phyloP scores from a whole-genome alignment of 2,797 vertebrate species.

The Thamnophis elegans region DNA sequence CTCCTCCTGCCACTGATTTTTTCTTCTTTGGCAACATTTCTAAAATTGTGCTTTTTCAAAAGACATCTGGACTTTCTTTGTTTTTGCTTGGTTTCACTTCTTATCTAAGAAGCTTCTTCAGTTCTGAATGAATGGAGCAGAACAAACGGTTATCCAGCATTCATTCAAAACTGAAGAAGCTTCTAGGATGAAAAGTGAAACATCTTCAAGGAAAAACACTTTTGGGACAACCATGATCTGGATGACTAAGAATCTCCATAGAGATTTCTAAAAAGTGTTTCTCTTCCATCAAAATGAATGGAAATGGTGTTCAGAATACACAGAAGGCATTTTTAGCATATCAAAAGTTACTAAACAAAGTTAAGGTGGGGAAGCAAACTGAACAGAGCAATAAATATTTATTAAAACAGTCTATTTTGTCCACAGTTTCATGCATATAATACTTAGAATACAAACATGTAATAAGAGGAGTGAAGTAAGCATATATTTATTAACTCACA shows the following conservation, averaged over 20 bases:
- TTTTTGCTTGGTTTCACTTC: no score
- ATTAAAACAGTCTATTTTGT: background rate
- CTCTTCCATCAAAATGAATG: background rate
- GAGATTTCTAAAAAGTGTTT: background rate
- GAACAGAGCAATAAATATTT: background rate
- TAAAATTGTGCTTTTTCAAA: background rate
- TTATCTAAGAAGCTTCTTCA: no score
- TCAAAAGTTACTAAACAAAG: background rate
- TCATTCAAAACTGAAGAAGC: no score
- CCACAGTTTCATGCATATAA: background rate
- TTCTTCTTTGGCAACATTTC: background rate
- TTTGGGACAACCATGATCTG: no score
- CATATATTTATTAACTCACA: background rate
- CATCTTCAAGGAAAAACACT: no score
- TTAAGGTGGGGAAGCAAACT: background rate
- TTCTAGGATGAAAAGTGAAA: no score
- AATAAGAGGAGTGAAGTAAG: background rate
- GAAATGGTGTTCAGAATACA: background rate
- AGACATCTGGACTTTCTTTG: no score
- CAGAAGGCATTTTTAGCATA: background rate
- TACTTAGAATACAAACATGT: background rate
- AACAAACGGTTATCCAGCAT: no score
- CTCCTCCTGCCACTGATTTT: background rate
- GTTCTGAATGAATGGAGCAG: no score
- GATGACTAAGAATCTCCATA: no score